A percentile compares a stretch with the other conserved stretches of the same genome.
These are phyloP conservation scores for Adrianichthys oophorus DNA, from an alignment of 2,797 vertebrate species.

Conservation along the genomic window DNA sequence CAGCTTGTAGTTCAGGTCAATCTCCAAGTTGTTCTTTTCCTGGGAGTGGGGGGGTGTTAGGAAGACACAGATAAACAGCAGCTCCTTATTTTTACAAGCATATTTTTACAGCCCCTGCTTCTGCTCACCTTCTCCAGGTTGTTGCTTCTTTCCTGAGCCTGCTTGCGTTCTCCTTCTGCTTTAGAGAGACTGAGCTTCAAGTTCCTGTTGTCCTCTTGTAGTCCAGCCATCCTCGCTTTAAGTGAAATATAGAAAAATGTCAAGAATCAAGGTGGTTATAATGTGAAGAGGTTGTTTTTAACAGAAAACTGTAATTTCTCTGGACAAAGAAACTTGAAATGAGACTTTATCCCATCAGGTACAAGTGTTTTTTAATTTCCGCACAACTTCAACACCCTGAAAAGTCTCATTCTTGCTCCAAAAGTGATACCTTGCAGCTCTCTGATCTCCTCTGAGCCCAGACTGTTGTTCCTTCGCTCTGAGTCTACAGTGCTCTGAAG, in stretches of 20 bases:
- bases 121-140: constrained; percentile 90
- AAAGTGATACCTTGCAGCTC: constrained; percentile 89
- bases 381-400: background rate
- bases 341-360: background rate
- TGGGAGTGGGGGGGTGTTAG: constrained; percentile 36
- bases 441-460: constrained; percentile 94
- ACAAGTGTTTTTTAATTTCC: background rate
- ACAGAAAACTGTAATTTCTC: background rate
- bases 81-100: background rate
- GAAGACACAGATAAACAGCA: background rate
- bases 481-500: constrained; percentile 92
- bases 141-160: constrained; percentile 91
- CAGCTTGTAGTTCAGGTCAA: constrained; percentile 96
- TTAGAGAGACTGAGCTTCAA: constrained; percentile 89
- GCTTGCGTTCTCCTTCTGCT: constrained; percentile 90
- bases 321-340: too few species aligned
- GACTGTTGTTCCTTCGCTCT: constrained; percentile 90
- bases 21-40: constrained; percentile 98
- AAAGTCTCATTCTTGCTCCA: background rate
- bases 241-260: constrained; percentile 9
- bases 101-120: background rate
- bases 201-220: constrained; percentile 94
- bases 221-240: constrained; percentile 85
- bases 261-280: background rate
- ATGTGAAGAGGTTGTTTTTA: background rate